Conservation (phyloP, 2,888 invertebrate species). For the Acleris laterana region DNA sequence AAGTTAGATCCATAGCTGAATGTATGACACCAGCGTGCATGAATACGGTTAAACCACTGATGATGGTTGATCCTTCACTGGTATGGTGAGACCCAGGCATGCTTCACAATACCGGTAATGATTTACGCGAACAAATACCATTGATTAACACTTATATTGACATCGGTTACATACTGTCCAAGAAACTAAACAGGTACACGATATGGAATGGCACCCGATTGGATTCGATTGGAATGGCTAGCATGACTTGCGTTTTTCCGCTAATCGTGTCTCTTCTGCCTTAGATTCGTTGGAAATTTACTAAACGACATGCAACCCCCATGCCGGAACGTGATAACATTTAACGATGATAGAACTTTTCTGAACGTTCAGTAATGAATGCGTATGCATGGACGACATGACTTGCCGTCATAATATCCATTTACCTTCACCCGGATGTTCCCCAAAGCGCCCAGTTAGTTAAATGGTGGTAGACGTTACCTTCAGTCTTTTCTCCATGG, state of each 20-base stretch:
- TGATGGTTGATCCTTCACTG: slow-evolving; percentile 6
- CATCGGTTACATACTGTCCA: no score
- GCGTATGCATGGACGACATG: background rate
- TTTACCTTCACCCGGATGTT: slow-evolving; percentile 29
- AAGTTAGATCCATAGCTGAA: slow-evolving; percentile 15
- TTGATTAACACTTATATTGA: no score
- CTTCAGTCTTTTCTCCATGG: slow-evolving; percentile 94
- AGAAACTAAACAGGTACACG: no score
- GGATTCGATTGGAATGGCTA: no score
- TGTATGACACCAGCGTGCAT: background rate
- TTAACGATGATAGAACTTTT: background rate
- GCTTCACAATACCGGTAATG: slow-evolving; percentile 25
- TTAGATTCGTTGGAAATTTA: no score
- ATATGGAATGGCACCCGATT: no score
- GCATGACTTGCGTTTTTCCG: no score
- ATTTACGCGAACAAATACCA: background rate
- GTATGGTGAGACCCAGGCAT: slow-evolving; percentile 21
- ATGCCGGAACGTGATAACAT: no score
- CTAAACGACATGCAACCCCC: no score
- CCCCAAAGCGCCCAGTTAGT: slow-evolving; percentile 34
- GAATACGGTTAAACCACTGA: background rate
- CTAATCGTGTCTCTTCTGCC: no score
- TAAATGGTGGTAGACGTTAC: slow-evolving; percentile 70
- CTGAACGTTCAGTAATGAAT: slow-evolving; percentile 1
- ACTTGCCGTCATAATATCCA: background rate